These are phyloP conservation scores for Thermophis baileyi DNA, from an alignment of 2,113 vertebrate species.

Conservation along the genomic window DNA sequence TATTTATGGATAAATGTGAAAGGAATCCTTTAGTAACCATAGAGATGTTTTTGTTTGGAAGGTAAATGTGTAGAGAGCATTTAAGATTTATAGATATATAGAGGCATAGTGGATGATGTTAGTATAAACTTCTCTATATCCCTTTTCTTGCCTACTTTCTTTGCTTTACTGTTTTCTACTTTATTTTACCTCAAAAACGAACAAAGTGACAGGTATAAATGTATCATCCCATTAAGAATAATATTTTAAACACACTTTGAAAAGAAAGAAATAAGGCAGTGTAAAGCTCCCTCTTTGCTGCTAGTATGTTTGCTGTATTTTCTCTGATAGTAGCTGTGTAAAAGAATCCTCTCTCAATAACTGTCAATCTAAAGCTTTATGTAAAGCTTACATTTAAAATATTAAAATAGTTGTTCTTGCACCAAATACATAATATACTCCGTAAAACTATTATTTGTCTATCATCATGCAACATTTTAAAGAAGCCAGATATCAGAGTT, in stretches of 20 bases:
- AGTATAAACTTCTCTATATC: neutral
- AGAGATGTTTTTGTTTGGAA: neutral
- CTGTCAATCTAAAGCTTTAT: neutral
- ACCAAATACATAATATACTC: neutral
- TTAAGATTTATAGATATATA: neutral
- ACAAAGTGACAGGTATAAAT: neutral
- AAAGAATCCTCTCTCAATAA: neutral
- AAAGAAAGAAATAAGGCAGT: neutral
- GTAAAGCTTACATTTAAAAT: neutral
- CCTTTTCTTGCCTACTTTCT: neutral
- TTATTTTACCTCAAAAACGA: neutral
- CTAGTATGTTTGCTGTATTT: neutral
- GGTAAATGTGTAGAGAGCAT: neutral
- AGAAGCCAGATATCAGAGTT: neutral
- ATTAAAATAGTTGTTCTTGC: neutral
- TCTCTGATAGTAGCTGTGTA: neutral
- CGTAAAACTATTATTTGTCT: neutral
- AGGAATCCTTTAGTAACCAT: neutral
- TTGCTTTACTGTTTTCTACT: neutral
- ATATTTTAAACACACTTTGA: neutral
- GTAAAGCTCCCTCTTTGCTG: neutral
- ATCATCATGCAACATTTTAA: neutral
- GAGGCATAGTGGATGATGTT: neutral
- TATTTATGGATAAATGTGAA: neutral
- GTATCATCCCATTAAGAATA: neutral